A percentile compares a stretch with the other conserved stretches of the same genome.
These are phyloP conservation scores for Drosophila insularis DNA, from an alignment of 1,140 invertebrate species.

Conservation along the genomic window DNA sequence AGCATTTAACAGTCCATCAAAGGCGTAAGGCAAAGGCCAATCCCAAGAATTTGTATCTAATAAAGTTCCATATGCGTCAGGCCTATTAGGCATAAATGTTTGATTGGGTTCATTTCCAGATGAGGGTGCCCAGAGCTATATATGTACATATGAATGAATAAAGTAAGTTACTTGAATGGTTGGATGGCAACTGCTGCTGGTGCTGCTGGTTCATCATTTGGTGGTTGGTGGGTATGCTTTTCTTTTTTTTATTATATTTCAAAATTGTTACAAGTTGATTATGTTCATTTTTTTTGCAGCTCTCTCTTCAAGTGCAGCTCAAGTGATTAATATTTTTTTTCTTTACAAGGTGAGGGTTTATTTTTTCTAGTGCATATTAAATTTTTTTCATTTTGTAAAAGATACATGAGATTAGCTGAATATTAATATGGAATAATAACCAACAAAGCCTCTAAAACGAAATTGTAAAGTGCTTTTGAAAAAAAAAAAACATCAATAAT, in stretches of 20 bases:
- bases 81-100: slow-evolving; percentile 68
- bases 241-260: slow-evolving; percentile 23
- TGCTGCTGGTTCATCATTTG: slow-evolving; percentile 20
- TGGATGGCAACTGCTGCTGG: slow-evolving; percentile 26
- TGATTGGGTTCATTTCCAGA: slow-evolving; percentile 61
- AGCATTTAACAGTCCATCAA: slow-evolving; percentile 24
- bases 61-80: slow-evolving; percentile 72
- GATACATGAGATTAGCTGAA: slow-evolving; percentile 48
- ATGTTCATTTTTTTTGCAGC: slow-evolving; percentile 50
- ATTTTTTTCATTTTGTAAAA: slow-evolving; percentile 37
- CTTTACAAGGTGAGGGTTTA: slow-evolving; percentile 4
- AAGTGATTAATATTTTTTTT: slow-evolving; percentile 21
- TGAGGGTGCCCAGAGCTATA: slow-evolving; percentile 58
- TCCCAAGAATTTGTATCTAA: slow-evolving; percentile 73
- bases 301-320: slow-evolving; percentile 51
- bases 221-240: slow-evolving; percentile 3
- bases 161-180: slow-evolving; percentile 20
- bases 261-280: slow-evolving; percentile 62
- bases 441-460: not conserved
- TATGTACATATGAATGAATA: not conserved
- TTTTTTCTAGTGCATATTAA: slow-evolving; percentile 61
- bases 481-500: not conserved
- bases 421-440: not conserved
- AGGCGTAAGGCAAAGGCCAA: slow-evolving; percentile 31
- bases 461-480: not conserved